Percentiles rank a stretch among this genome's conserved stretches.
These are phyloP conservation scores for Disparrhopalites patrizii DNA, from an alignment of 2,888 invertebrate species.

Conservation along the genomic window DNA sequence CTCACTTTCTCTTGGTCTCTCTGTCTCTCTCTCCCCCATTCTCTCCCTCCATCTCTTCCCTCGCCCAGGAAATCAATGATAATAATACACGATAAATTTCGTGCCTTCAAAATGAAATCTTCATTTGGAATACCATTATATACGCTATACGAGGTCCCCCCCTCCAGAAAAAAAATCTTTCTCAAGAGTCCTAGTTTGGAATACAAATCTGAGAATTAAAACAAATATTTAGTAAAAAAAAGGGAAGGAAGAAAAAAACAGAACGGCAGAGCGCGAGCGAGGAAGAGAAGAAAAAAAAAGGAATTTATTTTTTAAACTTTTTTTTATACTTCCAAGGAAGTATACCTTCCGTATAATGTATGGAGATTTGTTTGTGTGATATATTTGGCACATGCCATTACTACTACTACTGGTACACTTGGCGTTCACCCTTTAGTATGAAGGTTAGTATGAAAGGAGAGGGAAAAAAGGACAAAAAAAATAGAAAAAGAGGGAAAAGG, in stretches of 20 bases:
- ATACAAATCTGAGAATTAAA: slow-evolving; percentile 27
- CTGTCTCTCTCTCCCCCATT: no score
- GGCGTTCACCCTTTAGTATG: no score
- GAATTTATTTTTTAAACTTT: slow-evolving; percentile 16
- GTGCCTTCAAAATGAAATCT: neutral
- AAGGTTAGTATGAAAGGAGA: no score
- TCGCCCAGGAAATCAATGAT: neutral
- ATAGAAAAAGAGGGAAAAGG: slow-evolving; percentile 11
- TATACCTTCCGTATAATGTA: no score
- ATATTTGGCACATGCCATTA: slow-evolving; percentile 25
- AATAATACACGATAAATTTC: neutral
- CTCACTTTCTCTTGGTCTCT: no score
- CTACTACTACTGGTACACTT: no score
- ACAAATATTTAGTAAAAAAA: no score
- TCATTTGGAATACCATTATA: neutral
- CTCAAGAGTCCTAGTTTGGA: slow-evolving; percentile 9
- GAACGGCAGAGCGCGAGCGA: no score
- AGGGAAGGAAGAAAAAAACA: no score
- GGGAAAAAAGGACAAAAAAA: neutral
- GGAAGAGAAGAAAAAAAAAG: slow-evolving; percentile 17
- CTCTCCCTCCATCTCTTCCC: no score
- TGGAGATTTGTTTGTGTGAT: slow-evolving; percentile 16
- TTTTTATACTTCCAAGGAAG: no score
- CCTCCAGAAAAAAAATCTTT: neutral
- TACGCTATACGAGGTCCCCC: neutral